A percentile compares a stretch with the other conserved stretches of the same genome.
These are phyloP conservation scores for Eugnorisma glareosa DNA, from an alignment of 2,888 invertebrate species.

Conservation along the genomic window DNA sequence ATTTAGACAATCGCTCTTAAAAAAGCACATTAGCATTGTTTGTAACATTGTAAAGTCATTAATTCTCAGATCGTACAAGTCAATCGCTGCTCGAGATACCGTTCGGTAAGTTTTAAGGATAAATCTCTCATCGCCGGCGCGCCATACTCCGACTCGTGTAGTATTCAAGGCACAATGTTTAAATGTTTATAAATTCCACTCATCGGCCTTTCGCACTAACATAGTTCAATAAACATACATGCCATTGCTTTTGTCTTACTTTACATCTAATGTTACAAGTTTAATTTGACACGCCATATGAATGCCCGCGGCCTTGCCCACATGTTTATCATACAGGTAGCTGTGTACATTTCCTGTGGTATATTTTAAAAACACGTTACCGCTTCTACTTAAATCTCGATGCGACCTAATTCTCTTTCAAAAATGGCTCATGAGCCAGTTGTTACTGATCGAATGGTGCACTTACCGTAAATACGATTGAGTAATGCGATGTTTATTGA, in stretches of 20 bases:
- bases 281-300: conserved; percentile 61
- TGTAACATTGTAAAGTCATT: conserved; percentile 36
- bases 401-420: conserved; percentile 80
- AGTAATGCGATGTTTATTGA: conserved; percentile 81
- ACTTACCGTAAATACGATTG: conserved; percentile 79
- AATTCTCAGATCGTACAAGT: conserved; percentile 73
- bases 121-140: conserved; percentile 81
- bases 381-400: conserved; percentile 76
- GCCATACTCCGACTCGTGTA: conserved; percentile 72
- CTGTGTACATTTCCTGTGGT: conserved; percentile 40
- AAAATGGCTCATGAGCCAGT: conserved; percentile 81
- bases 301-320: conserved; percentile 45
- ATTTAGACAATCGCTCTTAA: conserved; percentile 28
- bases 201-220: conserved; percentile 82
- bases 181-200: conserved; percentile 85
- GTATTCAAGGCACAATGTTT: conserved; percentile 76
- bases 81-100: conserved; percentile 71
- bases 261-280: conserved; percentile 62
- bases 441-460: conserved; percentile 79
- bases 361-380: conserved; percentile 70
- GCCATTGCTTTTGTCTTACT: conserved; percentile 71
- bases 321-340: conserved; percentile 49
- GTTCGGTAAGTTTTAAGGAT: conserved; percentile 75
- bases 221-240: conserved; percentile 80
- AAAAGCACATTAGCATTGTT: conserved; percentile 54